Conservation (phyloP, 2,797 vertebrate species). For the Nothura maculosa region DNA sequence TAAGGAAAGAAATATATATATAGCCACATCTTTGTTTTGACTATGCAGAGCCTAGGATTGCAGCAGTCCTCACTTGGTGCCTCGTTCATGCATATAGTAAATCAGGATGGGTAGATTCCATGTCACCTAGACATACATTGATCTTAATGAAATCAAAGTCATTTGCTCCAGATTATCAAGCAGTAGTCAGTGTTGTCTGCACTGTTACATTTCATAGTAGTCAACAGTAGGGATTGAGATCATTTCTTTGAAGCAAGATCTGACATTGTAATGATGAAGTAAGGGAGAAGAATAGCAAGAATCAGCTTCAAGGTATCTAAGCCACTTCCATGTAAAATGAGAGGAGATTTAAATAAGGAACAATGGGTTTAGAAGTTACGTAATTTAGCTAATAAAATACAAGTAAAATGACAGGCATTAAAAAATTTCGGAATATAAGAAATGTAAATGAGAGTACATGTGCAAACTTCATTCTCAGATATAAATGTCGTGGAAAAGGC, state of each 20-base stretch:
- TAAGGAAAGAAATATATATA: fast-evolving
- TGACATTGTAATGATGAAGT: fast-evolving
- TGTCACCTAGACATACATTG: not conserved
- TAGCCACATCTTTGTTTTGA: not conserved
- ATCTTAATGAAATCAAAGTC: not conserved
- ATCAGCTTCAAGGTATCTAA: not conserved
- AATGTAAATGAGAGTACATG: not conserved
- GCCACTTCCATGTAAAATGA: not conserved
- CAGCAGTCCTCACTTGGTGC: not conserved
- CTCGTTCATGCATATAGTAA: not conserved
- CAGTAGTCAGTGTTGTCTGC: not conserved
- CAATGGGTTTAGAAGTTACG: not conserved
- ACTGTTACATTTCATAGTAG: not conserved
- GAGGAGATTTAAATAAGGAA: not conserved
- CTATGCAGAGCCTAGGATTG: not conserved
- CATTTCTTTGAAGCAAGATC: not conserved
- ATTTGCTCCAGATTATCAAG: not conserved
- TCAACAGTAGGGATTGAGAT: not conserved
- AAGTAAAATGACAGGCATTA: not conserved
- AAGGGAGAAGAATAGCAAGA: not conserved
- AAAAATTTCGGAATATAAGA: not conserved
- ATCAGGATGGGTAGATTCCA: not conserved
- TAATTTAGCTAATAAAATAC: not conserved
- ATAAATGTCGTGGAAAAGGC: not conserved
- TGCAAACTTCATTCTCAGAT: not conserved